A percentile compares a stretch with the other conserved stretches of the same genome.
Conservation (phyloP, 1,140 invertebrate genomes). For the Eueides isabella region DNA sequence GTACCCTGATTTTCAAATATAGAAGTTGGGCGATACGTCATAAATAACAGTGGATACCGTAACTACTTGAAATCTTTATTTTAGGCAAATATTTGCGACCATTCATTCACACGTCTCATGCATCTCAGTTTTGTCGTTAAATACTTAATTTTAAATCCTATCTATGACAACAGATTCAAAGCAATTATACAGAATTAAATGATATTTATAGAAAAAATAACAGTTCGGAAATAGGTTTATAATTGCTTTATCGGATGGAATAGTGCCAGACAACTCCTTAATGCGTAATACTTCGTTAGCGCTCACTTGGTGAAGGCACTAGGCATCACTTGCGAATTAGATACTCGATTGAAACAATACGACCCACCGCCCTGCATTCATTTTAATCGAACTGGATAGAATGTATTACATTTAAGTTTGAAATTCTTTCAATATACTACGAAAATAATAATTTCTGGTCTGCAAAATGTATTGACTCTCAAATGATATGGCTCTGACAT, state of each 20-base stretch:
- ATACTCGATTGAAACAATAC: constrained; percentile 63
- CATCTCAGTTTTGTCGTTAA: constrained; percentile 44
- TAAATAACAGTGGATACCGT: constrained; percentile 11
- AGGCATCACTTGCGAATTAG: constrained; percentile 56
- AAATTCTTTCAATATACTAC: constrained; percentile 43
- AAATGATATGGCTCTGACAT: constrained; percentile 43
- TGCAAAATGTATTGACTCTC: constrained; percentile 36
- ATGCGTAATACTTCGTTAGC: constrained; percentile 37
- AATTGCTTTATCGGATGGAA: too few relatives aligned
- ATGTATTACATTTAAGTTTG: constrained; percentile 30
- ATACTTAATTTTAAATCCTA: constrained; percentile 47
- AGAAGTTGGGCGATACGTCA: constrained; percentile 2
- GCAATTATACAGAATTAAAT: constrained; percentile 15
- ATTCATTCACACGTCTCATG: constrained; percentile 44
- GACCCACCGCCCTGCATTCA: constrained; percentile 49
- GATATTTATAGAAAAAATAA: not conserved
- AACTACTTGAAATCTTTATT: constrained; percentile 17
- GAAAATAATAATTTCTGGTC: constrained; percentile 45
- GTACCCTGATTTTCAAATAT: constrained; percentile 35
- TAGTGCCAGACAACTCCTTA: constrained; percentile 41
- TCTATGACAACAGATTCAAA: constrained; percentile 55
- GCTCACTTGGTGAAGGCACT: constrained; percentile 69
- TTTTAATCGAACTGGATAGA: constrained; percentile 34
- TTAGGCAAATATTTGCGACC: constrained; percentile 17
- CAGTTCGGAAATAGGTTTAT: not conserved